Conservation (phyloP, 2,888 invertebrate species). For the Dioctria rufipes region DNA sequence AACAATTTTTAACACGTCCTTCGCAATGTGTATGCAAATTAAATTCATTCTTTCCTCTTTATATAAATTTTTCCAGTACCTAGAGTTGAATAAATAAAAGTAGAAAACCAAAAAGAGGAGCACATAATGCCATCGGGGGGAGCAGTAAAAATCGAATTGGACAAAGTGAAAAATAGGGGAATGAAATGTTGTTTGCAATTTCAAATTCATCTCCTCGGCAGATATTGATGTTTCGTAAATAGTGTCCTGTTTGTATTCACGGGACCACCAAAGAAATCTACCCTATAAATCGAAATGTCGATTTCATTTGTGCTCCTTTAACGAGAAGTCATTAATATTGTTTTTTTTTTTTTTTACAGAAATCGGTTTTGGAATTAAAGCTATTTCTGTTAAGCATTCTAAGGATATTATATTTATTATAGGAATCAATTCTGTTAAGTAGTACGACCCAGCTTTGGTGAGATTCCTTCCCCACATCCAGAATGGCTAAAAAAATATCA, state of each 20-base stretch:
- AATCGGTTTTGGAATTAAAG: slow-evolving; percentile 11
- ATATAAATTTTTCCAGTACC: too few relatives aligned
- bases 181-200: slow-evolving; percentile 17
- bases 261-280: slow-evolving; percentile 10
- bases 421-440: too few relatives aligned
- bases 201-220: not conserved
- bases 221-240: not conserved
- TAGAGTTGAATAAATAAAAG: too few relatives aligned
- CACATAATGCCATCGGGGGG: slow-evolving; percentile 1
- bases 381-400: too few relatives aligned
- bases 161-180: not conserved
- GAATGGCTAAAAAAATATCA: too few relatives aligned
- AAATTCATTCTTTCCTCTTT: too few relatives aligned
- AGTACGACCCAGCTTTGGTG: too few relatives aligned
- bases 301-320: slow-evolving; percentile 41
- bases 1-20: too few relatives aligned
- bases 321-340: slow-evolving; percentile 46
- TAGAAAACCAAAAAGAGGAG: not conserved
- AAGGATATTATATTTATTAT: too few relatives aligned
- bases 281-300: slow-evolving; percentile 39
- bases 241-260: not conserved
- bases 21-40: too few relatives aligned
- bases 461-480: too few relatives aligned
- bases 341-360: too few relatives aligned
- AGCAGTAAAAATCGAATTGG: slow-evolving; percentile 29